phyloP scores from a whole-genome alignment of 2,888 invertebrate species.

The Camptogramma bilineatum region DNA sequence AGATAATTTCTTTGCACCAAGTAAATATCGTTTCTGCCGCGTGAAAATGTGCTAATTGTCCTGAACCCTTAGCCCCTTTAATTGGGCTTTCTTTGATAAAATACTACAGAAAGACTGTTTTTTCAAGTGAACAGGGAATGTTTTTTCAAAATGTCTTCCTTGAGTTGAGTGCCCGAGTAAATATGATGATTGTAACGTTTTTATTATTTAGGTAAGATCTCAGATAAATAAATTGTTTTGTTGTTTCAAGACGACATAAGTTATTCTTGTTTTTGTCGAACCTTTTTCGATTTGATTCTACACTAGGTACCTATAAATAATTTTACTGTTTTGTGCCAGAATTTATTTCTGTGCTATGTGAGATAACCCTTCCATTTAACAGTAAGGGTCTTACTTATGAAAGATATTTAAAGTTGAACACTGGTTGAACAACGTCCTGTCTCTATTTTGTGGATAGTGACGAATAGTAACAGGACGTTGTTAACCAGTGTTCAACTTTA shows the following conservation, averaged over 20 bases:
- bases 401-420: no score
- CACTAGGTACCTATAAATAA: no score
- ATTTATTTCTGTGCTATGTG: no score
- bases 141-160: not conserved
- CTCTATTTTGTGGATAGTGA: no score
- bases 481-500: no score
- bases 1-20: no score
- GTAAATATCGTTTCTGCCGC: not conserved
- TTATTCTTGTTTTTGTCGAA: conserved; percentile 1
- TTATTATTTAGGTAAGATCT: not conserved
- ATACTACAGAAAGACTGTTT: not conserved
- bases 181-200: not conserved
- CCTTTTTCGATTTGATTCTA: not conserved
- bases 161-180: not conserved
- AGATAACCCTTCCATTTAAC: no score
- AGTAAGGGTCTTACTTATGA: no score
- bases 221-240: not conserved
- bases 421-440: no score
- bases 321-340: no score
- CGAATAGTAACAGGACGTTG: no score
- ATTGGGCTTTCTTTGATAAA: conserved; percentile 16
- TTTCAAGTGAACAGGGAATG: conserved; percentile 5
- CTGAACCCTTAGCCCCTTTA: conserved; percentile 7
- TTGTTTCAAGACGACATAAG: not conserved
- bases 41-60: conserved; percentile 15